Conservation (phyloP, 2,797 vertebrate genomes). For the Melanotaenia nigrans region DNA sequence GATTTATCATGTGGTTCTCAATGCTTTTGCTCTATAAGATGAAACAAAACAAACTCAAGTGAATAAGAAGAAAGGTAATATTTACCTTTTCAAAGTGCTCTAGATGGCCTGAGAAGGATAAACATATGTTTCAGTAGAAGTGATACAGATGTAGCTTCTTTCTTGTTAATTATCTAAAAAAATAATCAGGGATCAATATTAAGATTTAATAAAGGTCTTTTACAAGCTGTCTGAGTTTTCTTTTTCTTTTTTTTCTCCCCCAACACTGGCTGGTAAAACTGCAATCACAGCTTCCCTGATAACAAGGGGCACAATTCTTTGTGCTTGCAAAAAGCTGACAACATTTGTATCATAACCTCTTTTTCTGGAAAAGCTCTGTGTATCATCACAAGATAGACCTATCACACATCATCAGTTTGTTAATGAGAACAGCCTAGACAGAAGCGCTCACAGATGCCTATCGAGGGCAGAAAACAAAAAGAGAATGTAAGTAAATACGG, state of each 20-base stretch:
- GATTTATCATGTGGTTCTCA: not conserved
- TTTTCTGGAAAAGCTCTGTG: slow-evolving; percentile 68
- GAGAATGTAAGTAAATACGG: slow-evolving; percentile 84
- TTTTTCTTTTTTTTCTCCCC: slow-evolving; percentile 48
- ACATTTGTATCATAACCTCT: slow-evolving; percentile 78
- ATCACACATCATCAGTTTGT: slow-evolving; percentile 79
- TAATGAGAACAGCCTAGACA: slow-evolving; percentile 79
- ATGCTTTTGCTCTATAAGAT: not conserved
- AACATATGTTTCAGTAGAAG: not conserved
- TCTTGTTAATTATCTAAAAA: slow-evolving; percentile 1
- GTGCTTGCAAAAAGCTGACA: slow-evolving; percentile 71
- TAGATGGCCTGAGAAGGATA: not conserved
- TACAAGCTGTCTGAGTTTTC: slow-evolving; percentile 25
- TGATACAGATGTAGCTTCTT: not conserved
- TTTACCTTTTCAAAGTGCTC: not conserved
- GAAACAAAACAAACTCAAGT: not conserved
- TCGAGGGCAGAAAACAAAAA: slow-evolving; percentile 82
- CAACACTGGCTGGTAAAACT: slow-evolving; percentile 52
- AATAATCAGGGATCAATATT: slow-evolving; percentile 10
- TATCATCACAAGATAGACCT: slow-evolving; percentile 75
- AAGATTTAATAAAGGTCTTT: slow-evolving; percentile 41
- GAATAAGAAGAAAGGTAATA: not conserved
- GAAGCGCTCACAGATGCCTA: slow-evolving; percentile 79
- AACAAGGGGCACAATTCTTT: slow-evolving; percentile 70
- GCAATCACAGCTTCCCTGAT: slow-evolving; percentile 70